These are phyloP conservation scores for Tubulanus polymorphus DNA, from an alignment of 2,888 invertebrate genomes.

Conservation along the genomic window DNA sequence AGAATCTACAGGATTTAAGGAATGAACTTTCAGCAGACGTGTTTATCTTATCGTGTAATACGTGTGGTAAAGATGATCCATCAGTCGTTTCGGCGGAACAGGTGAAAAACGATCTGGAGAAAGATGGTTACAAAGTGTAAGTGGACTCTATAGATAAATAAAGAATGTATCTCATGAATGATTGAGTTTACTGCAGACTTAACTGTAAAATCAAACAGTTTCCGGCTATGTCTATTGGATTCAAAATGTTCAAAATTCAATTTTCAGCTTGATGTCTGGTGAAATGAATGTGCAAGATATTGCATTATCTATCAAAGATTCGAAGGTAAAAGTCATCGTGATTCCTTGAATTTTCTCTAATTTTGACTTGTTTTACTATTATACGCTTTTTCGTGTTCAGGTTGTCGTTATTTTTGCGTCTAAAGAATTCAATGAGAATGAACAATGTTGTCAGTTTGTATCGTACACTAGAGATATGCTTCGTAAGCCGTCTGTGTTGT, in stretches of 20 bases:
- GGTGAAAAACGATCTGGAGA: slow-evolving; percentile 34
- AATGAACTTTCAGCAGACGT: slow-evolving; percentile 29
- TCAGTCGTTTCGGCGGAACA: slow-evolving; percentile 20
- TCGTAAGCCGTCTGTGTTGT: slow-evolving; percentile 33
- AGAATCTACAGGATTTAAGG: slow-evolving; percentile 34
- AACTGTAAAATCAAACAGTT: not conserved
- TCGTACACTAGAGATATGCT: slow-evolving; percentile 35
- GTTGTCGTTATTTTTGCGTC: slow-evolving; percentile 43
- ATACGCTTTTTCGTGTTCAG: too few species aligned
- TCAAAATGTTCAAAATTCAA: too few species aligned
- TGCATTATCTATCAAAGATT: too few species aligned
- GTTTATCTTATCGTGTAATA: slow-evolving; percentile 33
- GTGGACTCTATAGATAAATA: slow-evolving; percentile 4
- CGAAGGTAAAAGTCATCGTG: too few species aligned
- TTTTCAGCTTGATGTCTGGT: too few species aligned
- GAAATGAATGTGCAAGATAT: too few species aligned
- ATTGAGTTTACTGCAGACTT: not conserved
- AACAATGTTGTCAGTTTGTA: slow-evolving; percentile 33
- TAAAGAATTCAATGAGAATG: slow-evolving; percentile 36
- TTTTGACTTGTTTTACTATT: not conserved
- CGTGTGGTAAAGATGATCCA: too few species aligned
- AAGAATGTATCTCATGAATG: too few species aligned
- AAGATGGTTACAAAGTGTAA: slow-evolving; percentile 33
- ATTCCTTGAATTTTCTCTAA: not conserved
- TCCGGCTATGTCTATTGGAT: too few species aligned